Percentiles rank a stretch among this genome's conserved stretches.
Conservation (phyloP, 2,888 invertebrate genomes). For the Steinernema carpocapsae region DNA sequence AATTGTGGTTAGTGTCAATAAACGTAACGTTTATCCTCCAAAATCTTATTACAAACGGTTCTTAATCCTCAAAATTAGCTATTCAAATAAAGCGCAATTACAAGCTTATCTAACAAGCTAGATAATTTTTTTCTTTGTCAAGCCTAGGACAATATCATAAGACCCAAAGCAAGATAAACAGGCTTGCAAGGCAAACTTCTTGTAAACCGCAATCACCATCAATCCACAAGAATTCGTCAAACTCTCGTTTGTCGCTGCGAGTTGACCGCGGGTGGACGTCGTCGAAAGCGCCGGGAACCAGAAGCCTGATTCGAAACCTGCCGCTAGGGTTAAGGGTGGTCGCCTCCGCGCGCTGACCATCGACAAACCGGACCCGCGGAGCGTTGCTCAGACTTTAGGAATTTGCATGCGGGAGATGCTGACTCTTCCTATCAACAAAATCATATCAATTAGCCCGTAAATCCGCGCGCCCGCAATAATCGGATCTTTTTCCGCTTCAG, state of each 20-base stretch:
- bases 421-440: neutral
- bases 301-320: slow-evolving; percentile 17
- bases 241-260: too few species aligned
- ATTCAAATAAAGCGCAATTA: too few species aligned
- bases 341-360: neutral
- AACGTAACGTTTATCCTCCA: too few species aligned
- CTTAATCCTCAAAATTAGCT: too few species aligned
- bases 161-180: too few species aligned
- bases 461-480: slow-evolving; percentile 24
- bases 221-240: neutral
- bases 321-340: slow-evolving; percentile 1
- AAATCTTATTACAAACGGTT: too few species aligned
- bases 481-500: slow-evolving; percentile 26
- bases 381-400: slow-evolving; percentile 13
- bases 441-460: slow-evolving; percentile 24
- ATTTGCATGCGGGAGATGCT: neutral
- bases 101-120: too few species aligned
- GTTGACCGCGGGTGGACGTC: slow-evolving; percentile 2
- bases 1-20: too few species aligned
- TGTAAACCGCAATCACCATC: too few species aligned
- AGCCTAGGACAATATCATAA: too few species aligned
- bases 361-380: slow-evolving; percentile 8
- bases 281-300: slow-evolving; percentile 1
- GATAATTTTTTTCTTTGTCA: too few species aligned
- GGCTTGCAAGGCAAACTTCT: too few species aligned